Base-by-base conservation (phyloP, 2,113 vertebrate species). In the Sphyrna mokarran region DNA sequence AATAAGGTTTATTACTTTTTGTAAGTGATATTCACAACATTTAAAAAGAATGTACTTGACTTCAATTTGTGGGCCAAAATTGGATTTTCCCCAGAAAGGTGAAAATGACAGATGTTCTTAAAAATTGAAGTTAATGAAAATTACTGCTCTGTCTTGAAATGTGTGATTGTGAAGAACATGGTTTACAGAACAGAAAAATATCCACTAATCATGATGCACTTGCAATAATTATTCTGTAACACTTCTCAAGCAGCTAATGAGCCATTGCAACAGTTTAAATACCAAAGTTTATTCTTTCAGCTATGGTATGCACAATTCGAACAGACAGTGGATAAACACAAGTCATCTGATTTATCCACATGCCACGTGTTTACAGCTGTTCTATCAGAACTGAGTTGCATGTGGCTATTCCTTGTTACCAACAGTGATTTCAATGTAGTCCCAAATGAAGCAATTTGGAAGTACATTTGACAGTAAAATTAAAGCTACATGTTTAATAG, bases 231-330 rank as follows among this genome's bases (percentile, higher is more conserved):
- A 91, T 63, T 61, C 58, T 63, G 58, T 40, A 61, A 91, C 58
- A 66, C 33, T 37, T 91, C 14, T 91, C 58, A 91, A 91, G 89
- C 58, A 91, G 14, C 58, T 66, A 91, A 91, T 91, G 58, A 91
- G 58, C 89, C 54, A 91, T 63, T 63, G 54, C 33, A 91, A 37
- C 89, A 91, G 87, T 91, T 91, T 91, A 91, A 91, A 66, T 91
- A 66, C 58, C 58, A 66, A 91, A 63, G 89, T 90, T 90, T 54
- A 90, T 33, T 63, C n/a, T 90, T 89, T 90, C 29, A n/a, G 58
- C 3, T 90, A 18, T 89, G 43, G 1, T 54, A 22, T 58, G 43
- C 37, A 5, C 37, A 40, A 85, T 87, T 54, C 23, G 20, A 90
- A 63, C 87, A 63, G 29, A 33, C 33, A 37, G 76, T 80, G 58